Evolutionary conservation across 1,140 invertebrate species (phyloP).

Genomic region (Meteorus sp.): DNA sequence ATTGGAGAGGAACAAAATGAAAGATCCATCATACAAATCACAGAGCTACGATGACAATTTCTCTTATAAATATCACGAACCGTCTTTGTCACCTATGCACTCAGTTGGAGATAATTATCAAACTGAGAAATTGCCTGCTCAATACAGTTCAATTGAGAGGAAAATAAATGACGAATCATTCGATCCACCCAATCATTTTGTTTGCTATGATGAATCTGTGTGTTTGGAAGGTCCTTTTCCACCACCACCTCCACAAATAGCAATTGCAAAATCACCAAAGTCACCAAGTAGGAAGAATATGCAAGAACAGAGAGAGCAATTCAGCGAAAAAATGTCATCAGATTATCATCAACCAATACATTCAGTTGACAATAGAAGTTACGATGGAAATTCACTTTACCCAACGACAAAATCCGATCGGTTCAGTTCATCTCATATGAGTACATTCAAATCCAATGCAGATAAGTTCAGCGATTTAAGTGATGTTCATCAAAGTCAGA

Average conservation of each 20-base stretch:
- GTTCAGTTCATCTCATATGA: conserved; percentile 41
- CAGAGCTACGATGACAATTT: too few species aligned
- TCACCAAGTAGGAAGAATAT: not conserved
- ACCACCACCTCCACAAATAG: conserved; percentile 11
- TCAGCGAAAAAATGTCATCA: not conserved
- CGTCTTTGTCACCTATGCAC: conserved; percentile 21
- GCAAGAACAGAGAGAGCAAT: not conserved
- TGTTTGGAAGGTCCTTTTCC: conserved; percentile 23
- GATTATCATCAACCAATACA: not conserved
- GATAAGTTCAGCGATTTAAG: conserved; percentile 25
- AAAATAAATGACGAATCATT: conserved; percentile 47
- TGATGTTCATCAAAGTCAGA: conserved; percentile 39
- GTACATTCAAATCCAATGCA: conserved; percentile 43
- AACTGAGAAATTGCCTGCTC: conserved; percentile 36
- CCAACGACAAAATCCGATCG: conserved; percentile 27
- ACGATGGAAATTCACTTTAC: conserved; percentile 28
- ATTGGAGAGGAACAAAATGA: conserved; percentile 49
- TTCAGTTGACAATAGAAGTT: conserved; percentile 26
- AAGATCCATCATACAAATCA: conserved; percentile 31
- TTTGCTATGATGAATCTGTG: conserved; percentile 28
- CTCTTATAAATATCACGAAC: too few species aligned
- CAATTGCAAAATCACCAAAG: conserved; percentile 3
- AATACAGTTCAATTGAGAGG: conserved; percentile 50
- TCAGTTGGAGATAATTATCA: conserved; percentile 31
- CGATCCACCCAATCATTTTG: conserved; percentile 19